Evolutionary conservation across 1,140 invertebrate species (phyloP), one percentile per base, ranked within the genome.

Genomic region (Drosophila lini): DNA sequence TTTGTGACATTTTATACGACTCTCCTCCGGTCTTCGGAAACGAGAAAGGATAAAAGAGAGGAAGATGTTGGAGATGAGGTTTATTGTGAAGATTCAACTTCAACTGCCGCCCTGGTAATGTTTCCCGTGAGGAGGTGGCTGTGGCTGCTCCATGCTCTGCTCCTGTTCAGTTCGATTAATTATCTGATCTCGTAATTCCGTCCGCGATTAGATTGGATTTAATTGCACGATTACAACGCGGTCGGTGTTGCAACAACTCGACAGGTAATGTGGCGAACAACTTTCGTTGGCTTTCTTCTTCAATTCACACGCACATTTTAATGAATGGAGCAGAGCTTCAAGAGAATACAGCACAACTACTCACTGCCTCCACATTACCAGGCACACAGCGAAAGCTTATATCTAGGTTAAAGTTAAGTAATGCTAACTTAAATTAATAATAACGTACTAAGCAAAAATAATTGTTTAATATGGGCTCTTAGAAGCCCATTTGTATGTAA

Each of bases 261-360:
- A 34, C 56, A 64, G 36, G 60, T 78, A 67, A 78, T 79, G 59
- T 73, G 77, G 77, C 68, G n/a, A 71, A 79, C 75, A 79, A 71
- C 68, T 79, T 79, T 79, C 58, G 60, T 78, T 79, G 77, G 76
- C 75, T 71, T 59, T 61, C 58, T 61, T 60, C 48, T 62, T 78
- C 53, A 56, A 59, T 79, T 47, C 77, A 76, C 61, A 75, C 31
- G 65, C 68, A 71, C 53, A 71, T 63, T 48, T 61, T 31, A 44
- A 61, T 52, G 31, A 38, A 58, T 53, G 57, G 58, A 71, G 41
- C 47, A 60, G 57, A 77, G 59, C 65, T 78, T 67, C n/a, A 60
- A 78, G 62, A 79, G 61, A 79, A 79, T 71, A 79, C 68, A 74
- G 68, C 77, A 78, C 77, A 79, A 79, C 77, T 79, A 79, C 77